Percentiles rank a stretch among this genome's conserved stretches.
phyloP scores from a whole-genome alignment of 2,888 invertebrate genomes.

The Sphaerophoria rueppellii region DNA sequence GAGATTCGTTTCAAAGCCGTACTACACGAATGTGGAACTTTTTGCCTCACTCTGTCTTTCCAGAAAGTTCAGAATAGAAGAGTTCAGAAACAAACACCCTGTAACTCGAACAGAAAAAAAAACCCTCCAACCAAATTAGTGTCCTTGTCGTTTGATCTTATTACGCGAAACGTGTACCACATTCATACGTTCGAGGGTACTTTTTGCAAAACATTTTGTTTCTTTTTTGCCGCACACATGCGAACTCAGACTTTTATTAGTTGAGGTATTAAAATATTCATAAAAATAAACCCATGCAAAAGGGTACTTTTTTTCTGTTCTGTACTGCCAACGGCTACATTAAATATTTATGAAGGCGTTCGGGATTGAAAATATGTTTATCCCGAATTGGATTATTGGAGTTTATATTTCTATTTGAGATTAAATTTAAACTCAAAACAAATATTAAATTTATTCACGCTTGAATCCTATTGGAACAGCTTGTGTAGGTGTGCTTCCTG shows the following conservation, averaged over 20 bases:
- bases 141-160: conserved; percentile 30
- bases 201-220: background rate
- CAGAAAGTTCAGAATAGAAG: background rate
- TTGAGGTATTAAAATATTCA: conserved; percentile 27
- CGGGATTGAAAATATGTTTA: background rate
- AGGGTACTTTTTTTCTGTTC: background rate
- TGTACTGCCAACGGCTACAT: background rate
- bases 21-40: too few relatives aligned
- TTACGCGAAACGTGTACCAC: conserved; percentile 10
- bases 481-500: too few relatives aligned
- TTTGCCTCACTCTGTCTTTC: too few relatives aligned
- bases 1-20: too few relatives aligned
- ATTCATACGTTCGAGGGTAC: too few relatives aligned
- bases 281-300: conserved; percentile 1
- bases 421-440: too few relatives aligned
- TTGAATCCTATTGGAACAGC: background rate
- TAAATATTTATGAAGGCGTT: conserved; percentile 4
- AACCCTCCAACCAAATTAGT: background rate
- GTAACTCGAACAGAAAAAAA: background rate
- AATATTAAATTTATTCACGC: too few relatives aligned
- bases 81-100: background rate
- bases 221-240: background rate
- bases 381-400: conserved; percentile 8
- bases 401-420: background rate
- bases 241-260: conserved; percentile 28